Base-by-base conservation (phyloP, 1,140 invertebrate genomes). In the Lepidurus arcticus region DNA sequence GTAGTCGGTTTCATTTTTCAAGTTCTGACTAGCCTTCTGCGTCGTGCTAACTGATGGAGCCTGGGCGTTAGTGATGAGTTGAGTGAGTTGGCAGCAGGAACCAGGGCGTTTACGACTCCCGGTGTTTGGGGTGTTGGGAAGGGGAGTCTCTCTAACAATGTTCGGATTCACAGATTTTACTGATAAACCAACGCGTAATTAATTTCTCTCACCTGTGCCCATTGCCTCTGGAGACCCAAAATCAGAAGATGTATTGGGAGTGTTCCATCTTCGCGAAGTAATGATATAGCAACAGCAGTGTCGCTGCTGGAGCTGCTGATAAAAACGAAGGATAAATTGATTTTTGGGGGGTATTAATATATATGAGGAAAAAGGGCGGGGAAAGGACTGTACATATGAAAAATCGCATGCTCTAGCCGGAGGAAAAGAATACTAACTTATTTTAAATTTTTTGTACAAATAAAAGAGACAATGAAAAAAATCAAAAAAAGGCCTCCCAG, bases 11-110 rank as follows among this genome's bases (percentile, higher is more conserved):
- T 65, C 53, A 21, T n/a, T 65, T 65, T 21, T 26, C 47, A 13
- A 5, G 47, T 65, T 65, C 47, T 65, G 47, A 65, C 47, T 13
- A 65, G 21, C 13, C 47, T 65, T 65, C 21, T 65, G 47, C 21
- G 53, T 21, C 53, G 53, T 65, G 53, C n/a, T 65, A 65, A 65
- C 53, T 65, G 53, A 65, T 65, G 53, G 53, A 65, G 53, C 53
- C 53, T 65, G 53, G 53, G 21, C 53, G 53, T 13, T 13, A 21
- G 53, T 65, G 53, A 65, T 65, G 53, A 65, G 16, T 65, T 65
- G 34, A 34, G 4, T 65, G 53, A 65, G 21, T 21, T 65, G 53
- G 16, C 53, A 65, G 53, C 53, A 65, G 53, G 45, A 34, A 34
- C 34, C 34, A 34, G 34, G 53, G 53, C 53, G 53, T 65, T 65